Base-by-base conservation (phyloP, 2,113 vertebrate genomes). In the Halichoerus grypus region DNA sequence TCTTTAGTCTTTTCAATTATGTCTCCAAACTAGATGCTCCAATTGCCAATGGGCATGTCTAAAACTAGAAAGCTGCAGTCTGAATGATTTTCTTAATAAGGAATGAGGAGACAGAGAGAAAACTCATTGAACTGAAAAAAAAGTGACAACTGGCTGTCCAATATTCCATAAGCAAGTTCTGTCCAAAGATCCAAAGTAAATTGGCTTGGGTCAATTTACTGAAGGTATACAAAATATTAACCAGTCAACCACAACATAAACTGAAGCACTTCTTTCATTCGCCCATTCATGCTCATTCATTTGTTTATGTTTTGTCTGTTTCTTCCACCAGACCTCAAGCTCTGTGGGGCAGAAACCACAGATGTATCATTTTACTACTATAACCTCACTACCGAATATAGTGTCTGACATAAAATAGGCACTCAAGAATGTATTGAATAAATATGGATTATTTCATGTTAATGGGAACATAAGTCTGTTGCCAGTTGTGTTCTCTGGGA, bases 1-100 rank as follows among this genome's bases (percentile, higher is more conserved):
- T 88, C 67, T 88, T 74, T 12, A 86, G 63, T 49, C 59, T 83
- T 92, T 96, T 94, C 61, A 92, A 74, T 90, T 96, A 87, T 80
- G 22, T 94, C 42, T 92, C 55, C 80, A 76, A 79, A 92, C 82
- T 33, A 95, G 79, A 88, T 53, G 53, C 16, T 67, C 19, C 21
- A 59, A 0, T 74, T 80, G 74, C 80, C 84, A 53, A 5, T 46
- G 80, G 31, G 80, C 1, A 55, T 90, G 28, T 94, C 76, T 94
- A 91, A 94, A 92, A 91, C 13, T 3, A 96, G 72, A 51, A 89
- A 92, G 51, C 74, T 85, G 7, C 0, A 33, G 57, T 95, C 42
- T 88, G 69, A 96, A 69, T 92, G 19, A 74, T 92, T 94, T 85
- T 67, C 33, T 88, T 91, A 91, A 90, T 80, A 55, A 87, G 89